Conservation (phyloP, 2,888 invertebrate species). For the Prosopocoilus inquinatus region DNA sequence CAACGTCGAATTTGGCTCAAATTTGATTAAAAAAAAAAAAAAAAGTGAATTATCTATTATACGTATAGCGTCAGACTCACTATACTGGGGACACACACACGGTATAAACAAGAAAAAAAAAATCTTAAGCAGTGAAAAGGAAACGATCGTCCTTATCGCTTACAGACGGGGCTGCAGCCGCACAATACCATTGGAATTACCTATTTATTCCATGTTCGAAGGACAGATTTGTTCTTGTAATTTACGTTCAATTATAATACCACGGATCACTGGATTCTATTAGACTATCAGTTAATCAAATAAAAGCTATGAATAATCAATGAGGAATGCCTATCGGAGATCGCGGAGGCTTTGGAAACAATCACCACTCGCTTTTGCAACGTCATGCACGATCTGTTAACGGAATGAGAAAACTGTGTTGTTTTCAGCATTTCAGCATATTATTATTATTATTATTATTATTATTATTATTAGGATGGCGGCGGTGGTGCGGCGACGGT, state of each 20-base stretch:
- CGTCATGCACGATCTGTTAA: constrained; percentile 20
- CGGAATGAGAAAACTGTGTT: constrained; percentile 2
- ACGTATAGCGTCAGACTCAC: too few species aligned
- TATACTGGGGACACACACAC: too few species aligned
- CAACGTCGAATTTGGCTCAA: too few species aligned
- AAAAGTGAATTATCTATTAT: too few species aligned
- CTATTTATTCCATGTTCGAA: constrained; percentile 19
- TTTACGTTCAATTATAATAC: constrained; percentile 21
- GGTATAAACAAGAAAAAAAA: too few species aligned
- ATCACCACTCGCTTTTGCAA: constrained; percentile 23
- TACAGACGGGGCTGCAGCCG: too few species aligned
- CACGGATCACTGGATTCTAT: constrained; percentile 26
- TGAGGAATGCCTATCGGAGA: constrained; percentile 28
- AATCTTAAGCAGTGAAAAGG: too few species aligned
- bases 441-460: too few species aligned
- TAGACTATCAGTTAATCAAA: constrained; percentile 33
- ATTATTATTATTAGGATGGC: too few species aligned
- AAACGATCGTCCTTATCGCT: too few species aligned
- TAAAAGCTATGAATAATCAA: constrained; percentile 35
- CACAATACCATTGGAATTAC: constrained; percentile 11
- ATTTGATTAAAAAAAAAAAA: too few species aligned
- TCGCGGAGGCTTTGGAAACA: constrained; percentile 30
- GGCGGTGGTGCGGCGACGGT: too few species aligned
- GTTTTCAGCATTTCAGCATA: constrained; percentile 1
- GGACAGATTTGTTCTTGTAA: constrained; percentile 19